Conservation (phyloP, 2,113 vertebrate genomes). For the Bufo gargarizans region DNA sequence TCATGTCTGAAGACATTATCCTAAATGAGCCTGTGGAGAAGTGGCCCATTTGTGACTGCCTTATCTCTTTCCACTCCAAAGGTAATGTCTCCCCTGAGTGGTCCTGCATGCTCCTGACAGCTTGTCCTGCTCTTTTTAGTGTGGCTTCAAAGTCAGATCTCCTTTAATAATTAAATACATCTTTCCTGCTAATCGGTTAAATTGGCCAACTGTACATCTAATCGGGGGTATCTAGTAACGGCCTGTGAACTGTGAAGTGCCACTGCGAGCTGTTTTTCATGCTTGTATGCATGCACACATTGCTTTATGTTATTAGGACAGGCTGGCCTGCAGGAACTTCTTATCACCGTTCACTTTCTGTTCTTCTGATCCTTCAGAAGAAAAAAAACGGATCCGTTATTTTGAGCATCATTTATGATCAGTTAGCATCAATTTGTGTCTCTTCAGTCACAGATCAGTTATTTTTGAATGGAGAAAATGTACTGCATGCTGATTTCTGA, state of each 20-base stretch:
- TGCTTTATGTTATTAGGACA: not conserved
- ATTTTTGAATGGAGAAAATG: too few relatives aligned
- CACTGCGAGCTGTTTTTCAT: not conserved
- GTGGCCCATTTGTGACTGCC: slow-evolving; percentile 96
- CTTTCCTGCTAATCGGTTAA: slow-evolving; percentile 27
- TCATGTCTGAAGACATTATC: slow-evolving; percentile 95
- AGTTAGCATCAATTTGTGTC: too few relatives aligned
- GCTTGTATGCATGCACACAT: not conserved
- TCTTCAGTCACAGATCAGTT: too few relatives aligned
- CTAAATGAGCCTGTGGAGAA: slow-evolving; percentile 94
- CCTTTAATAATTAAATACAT: slow-evolving; percentile 48
- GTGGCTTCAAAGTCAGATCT: slow-evolving; percentile 28
- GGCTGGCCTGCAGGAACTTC: not conserved
- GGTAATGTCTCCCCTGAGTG: slow-evolving; percentile 70
- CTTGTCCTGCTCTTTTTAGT: not conserved
- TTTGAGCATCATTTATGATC: too few relatives aligned
- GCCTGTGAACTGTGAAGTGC: not conserved
- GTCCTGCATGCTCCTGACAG: not conserved
- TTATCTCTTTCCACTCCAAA: slow-evolving; percentile 98
- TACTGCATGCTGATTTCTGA: too few relatives aligned
- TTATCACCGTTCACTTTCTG: too few relatives aligned
- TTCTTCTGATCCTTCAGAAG: too few relatives aligned
- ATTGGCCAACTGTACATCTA: slow-evolving; percentile 18
- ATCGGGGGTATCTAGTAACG: slow-evolving; percentile 19
- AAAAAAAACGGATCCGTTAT: too few relatives aligned